Base-by-base conservation (phyloP, 1,140 invertebrate species). In the Drosophila sechellia region DNA sequence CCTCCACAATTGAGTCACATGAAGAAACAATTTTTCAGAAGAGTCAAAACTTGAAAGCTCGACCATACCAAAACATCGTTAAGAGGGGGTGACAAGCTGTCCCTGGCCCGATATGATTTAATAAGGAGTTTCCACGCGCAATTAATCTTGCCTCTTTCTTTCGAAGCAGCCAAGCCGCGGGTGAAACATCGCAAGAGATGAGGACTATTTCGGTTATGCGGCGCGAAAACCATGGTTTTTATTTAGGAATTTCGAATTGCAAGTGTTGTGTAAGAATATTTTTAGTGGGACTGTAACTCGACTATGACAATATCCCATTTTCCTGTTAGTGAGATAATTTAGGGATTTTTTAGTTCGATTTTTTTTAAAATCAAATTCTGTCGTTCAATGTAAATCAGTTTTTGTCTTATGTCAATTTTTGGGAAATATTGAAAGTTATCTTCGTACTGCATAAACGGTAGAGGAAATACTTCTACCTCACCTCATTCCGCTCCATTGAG, bases 1-100 rank as follows among this genome's bases (percentile, higher is more conserved):
- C 20, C 20, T 54, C 71, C 79, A 72, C 83, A 86, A 90, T 90
- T 78, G 86, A 90, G 73, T 83, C 79, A 84, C 87, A 90, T 90
- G 77, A 78, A 78, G 86, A 90, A 79, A 87, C 69, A 73, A 83
- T 90, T 90, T 90, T 75, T 90, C 79, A 77, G 83, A 68, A 79
- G 27, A 70, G 76, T 68, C 79, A 40, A 50, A 71, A 75, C 72
- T 73, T 77, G 73, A 89, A 77, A 65, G 74, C 77, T 79, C 72
- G 72, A 69, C 55, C 81, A 55, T 66, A 84, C 65, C 65, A 72
- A 55, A 79, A 69, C 71, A 65, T 87, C 79, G 70, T 81, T 83
- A 87, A 64, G 74, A 39, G 37, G 35, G 37, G 68, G 50, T 56
- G 68, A 34, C 57, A 68, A 77, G 6, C 8, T 31, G 6, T 10